Base-by-base conservation (phyloP, 2,888 invertebrate genomes). In the Sphecodes monilicornis region DNA sequence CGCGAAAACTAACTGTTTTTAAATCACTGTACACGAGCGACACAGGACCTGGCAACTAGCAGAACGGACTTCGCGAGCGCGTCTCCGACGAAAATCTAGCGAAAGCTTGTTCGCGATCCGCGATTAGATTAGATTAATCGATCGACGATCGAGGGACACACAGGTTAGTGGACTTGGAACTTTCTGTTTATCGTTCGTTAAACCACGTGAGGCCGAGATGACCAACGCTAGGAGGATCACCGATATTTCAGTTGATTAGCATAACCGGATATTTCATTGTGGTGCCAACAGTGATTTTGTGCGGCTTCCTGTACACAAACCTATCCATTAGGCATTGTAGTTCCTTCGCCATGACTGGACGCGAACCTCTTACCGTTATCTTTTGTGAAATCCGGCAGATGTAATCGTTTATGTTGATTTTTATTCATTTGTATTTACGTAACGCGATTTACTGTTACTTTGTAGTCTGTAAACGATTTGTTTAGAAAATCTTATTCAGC, bases 111-210 rank as follows among this genome's bases (percentile, higher is more conserved):
- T n/a, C 10, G 29, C 54, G 72, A 84, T 78, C 13, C 16, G 50
- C 79, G 90, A 90, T 90, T 89, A 91, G 90, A 91, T 88, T 88
- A 89, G 89, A 88, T 89, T 91, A 86, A 80, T 76, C 78, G 75
- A 88, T 85, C 50, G 50, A 46, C 57, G 73, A 95, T 22, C 94
- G 95, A 84, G n/a, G 90, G 75, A 81, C 91, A 90, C 10, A 95
- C 92, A 26, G 96, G 95, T 84, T 92, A 82, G 88, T 90, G 88
- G 88, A 91, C 91, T 90, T 87, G 76, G 86, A 86, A 82, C 72
- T 69, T 78, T 78, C 29, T 68, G 72, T 50, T 72, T 32, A 41
- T 26, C 16, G 54, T 77, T 77, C 32, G n/a, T 50, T 39, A 26
- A 66, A 43, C 39, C 80, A 43, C 54, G 32, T 46, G 71, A 18